Evolutionary conservation across 2,113 vertebrate genomes (phyloP).

Genomic region (Bothrops jararaca): DNA sequence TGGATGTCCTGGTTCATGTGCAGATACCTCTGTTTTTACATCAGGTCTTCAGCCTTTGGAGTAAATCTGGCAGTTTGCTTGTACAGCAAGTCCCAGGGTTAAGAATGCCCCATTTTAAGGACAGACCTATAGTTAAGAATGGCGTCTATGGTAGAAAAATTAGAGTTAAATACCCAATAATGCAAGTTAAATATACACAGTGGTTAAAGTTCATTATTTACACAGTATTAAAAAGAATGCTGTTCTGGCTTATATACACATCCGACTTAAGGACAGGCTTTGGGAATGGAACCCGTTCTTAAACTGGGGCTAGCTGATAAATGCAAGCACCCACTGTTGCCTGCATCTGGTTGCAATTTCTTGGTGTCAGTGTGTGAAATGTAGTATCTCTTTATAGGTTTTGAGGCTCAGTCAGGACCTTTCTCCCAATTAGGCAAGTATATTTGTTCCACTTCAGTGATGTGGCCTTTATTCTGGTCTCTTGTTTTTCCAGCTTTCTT

Average conservation of each 20-base stretch:
- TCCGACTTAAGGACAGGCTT: background rate
- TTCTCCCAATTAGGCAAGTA: conserved; percentile 82
- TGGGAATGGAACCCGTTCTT: background rate
- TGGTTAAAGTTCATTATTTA: background rate
- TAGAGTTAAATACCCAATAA: background rate
- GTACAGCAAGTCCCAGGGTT: background rate
- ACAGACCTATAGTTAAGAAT: background rate
- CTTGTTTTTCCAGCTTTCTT: background rate
- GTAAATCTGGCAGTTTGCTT: conserved; percentile 58
- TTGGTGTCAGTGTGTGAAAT: conserved; percentile 69
- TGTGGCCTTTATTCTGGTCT: conserved; percentile 1
- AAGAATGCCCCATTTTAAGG: background rate
- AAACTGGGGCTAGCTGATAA: conserved; percentile 1
- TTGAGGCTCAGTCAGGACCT: conserved; percentile 76
- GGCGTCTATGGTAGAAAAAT: background rate
- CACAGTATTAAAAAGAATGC: background rate
- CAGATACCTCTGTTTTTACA: background rate
- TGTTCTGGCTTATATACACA: background rate
- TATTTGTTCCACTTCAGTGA: conserved; percentile 44
- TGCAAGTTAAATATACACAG: background rate
- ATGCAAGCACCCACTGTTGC: conserved; percentile 6
- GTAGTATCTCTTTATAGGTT: conserved; percentile 80
- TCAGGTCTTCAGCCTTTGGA: conserved; percentile 54
- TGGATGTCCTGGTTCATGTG: too few species aligned
- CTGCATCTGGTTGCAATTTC: conserved; percentile 43